These are phyloP conservation scores for Ctenodactylus gundi DNA, from an alignment of 2,113 vertebrate genomes.

Conservation along the genomic window DNA sequence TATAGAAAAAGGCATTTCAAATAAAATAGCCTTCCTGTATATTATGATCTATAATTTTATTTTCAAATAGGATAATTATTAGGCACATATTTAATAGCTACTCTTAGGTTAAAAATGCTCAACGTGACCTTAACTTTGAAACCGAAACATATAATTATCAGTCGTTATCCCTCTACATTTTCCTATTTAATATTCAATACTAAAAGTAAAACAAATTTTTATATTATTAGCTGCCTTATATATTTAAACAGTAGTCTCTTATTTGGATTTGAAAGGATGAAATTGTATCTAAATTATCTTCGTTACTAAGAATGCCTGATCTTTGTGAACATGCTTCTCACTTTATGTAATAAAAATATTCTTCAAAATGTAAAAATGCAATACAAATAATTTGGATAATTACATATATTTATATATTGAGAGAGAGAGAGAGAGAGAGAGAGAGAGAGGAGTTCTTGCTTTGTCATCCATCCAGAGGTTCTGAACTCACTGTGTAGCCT, in stretches of 20 bases:
- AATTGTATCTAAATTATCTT: neutral
- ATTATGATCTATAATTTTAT: slow-evolving; percentile 20
- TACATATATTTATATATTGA: no score
- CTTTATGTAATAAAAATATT: neutral
- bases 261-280: neutral
- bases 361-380: neutral
- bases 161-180: slow-evolving; percentile 11
- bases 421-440: no score
- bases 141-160: slow-evolving; percentile 59
- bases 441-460: no score
- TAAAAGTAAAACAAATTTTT: neutral
- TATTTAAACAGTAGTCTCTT: slow-evolving; percentile 5
- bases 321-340: neutral
- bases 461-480: no score
- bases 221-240: neutral
- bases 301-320: neutral
- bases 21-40: slow-evolving; percentile 7
- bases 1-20: slow-evolving; percentile 13
- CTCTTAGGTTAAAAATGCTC: slow-evolving; percentile 48
- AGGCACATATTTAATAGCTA: slow-evolving; percentile 28
- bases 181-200: slow-evolving; percentile 36
- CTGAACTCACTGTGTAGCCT: no score
- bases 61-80: slow-evolving; percentile 62
- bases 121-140: slow-evolving; percentile 43
- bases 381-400: no score